These are phyloP conservation scores for Anhinga rufa DNA, from an alignment of 2,113 vertebrate genomes.

Conservation along the genomic window DNA sequence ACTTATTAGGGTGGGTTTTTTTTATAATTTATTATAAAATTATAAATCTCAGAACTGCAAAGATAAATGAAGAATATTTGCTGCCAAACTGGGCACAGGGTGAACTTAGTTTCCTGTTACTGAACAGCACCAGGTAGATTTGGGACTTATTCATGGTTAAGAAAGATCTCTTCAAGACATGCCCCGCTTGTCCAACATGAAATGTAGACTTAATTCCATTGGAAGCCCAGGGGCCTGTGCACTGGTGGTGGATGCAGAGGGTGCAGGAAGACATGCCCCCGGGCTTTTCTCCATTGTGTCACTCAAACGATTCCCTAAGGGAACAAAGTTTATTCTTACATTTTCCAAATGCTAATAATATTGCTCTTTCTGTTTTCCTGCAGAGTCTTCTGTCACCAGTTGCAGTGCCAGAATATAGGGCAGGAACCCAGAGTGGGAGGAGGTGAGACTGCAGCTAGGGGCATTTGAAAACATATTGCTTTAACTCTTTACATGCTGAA, in stretches of 20 bases:
- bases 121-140: neutral
- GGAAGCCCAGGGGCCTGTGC: neutral
- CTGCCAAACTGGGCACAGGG: neutral
- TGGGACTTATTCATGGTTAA: neutral
- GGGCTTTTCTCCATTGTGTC: conserved; percentile 11
- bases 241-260: neutral
- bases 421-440: neutral
- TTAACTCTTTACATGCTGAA: neutral
- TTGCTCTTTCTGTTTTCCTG: neutral
- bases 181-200: neutral
- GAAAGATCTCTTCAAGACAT: neutral
- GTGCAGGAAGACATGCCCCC: neutral
- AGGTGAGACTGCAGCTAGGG: neutral
- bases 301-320: conserved; percentile 1
- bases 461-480: neutral
- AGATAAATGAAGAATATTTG: neutral
- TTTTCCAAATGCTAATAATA: neutral
- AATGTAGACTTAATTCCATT: neutral
- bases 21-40: neutral
- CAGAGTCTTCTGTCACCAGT: neutral
- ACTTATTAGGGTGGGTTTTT: no score
- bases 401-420: neutral
- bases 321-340: neutral
- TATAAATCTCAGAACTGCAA: neutral
- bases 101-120: neutral